Evolutionary conservation across 2,113 vertebrate genomes (phyloP).

Genomic region (Eulemur rufifrons): DNA sequence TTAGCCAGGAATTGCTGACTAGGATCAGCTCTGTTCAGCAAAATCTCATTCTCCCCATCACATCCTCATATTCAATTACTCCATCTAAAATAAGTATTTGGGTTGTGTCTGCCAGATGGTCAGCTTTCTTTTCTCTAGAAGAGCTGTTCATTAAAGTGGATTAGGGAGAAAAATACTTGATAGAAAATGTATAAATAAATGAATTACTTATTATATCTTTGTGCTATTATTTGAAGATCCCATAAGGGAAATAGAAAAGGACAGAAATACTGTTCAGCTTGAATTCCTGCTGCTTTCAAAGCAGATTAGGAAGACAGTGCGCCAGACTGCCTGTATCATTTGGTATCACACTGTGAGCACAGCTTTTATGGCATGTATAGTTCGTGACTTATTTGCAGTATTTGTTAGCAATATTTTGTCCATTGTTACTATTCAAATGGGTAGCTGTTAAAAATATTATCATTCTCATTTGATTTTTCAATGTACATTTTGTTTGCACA

Average conservation of each 20-base stretch:
- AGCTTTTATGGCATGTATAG: background rate
- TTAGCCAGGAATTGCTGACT: constrained; percentile 72
- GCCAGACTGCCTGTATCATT: background rate
- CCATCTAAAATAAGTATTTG: constrained; percentile 51
- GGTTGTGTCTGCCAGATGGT: constrained; percentile 71
- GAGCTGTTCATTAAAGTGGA: constrained; percentile 73
- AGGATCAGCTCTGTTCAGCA: constrained; percentile 50
- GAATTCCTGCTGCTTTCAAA: constrained; percentile 49
- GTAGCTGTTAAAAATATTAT: constrained; percentile 9
- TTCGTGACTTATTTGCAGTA: background rate
- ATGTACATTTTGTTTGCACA: constrained; percentile 3
- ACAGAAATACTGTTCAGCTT: constrained; percentile 20
- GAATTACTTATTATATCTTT: constrained; percentile 72
- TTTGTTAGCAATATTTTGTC: background rate
- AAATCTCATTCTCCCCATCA: constrained; percentile 54
- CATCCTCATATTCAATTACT: constrained; percentile 70
- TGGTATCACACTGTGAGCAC: background rate
- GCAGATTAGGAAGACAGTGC: constrained; percentile 12
- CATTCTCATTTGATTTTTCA: constrained; percentile 27
- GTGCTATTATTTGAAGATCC: constrained; percentile 57
- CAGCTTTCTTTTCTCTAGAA: constrained; percentile 65
- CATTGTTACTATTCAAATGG: background rate
- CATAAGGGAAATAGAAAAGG: constrained; percentile 54
- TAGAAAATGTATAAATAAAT: constrained; percentile 73
- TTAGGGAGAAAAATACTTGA: constrained; percentile 66